phyloP scores from a whole-genome alignment of 2,113 vertebrate genomes.

The Pelvicachromis taeniatus region DNA sequence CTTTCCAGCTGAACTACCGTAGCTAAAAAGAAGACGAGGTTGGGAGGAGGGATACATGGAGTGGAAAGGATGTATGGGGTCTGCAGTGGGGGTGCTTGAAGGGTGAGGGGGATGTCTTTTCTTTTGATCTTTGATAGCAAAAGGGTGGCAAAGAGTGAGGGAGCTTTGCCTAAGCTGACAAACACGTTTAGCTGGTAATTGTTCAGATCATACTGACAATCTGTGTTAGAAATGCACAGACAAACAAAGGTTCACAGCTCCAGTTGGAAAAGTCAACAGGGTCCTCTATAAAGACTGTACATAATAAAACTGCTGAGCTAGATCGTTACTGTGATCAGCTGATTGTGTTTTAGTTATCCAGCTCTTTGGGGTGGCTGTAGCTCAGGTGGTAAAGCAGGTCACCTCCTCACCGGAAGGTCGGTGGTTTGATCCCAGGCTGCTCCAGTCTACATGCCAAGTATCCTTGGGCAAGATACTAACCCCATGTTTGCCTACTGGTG shows the following conservation, averaged over 20 bases:
- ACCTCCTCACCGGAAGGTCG: too few species aligned
- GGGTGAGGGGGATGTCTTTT: constrained; percentile 11
- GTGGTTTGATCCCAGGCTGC: too few species aligned
- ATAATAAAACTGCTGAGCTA: constrained; percentile 62
- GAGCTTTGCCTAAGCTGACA: constrained; percentile 66
- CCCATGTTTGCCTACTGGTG: too few species aligned
- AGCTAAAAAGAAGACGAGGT: constrained; percentile 68
- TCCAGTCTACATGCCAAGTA: too few species aligned
- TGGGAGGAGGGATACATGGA: constrained; percentile 45
- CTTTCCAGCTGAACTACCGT: constrained; percentile 76
- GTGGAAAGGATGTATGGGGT: constrained; percentile 24
- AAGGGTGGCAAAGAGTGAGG: constrained; percentile 51
- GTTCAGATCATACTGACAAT: constrained; percentile 75
- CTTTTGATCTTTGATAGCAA: constrained; percentile 74
- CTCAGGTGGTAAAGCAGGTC: too few species aligned
- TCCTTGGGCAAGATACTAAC: too few species aligned
- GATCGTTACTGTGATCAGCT: constrained; percentile 65
- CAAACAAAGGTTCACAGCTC: constrained; percentile 78
- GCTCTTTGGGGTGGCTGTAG: too few species aligned
- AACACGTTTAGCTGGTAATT: constrained; percentile 78
- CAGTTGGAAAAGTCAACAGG: constrained; percentile 77
- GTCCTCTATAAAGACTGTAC: constrained; percentile 63
- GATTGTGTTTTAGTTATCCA: constrained; percentile 70
- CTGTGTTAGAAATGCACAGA: constrained; percentile 72
- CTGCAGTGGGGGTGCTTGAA: constrained; percentile 25